Percentiles rank a stretch among this genome's conserved stretches.
phyloP scores from a whole-genome alignment of 2,113 vertebrate species.

The Albula goreensis region DNA sequence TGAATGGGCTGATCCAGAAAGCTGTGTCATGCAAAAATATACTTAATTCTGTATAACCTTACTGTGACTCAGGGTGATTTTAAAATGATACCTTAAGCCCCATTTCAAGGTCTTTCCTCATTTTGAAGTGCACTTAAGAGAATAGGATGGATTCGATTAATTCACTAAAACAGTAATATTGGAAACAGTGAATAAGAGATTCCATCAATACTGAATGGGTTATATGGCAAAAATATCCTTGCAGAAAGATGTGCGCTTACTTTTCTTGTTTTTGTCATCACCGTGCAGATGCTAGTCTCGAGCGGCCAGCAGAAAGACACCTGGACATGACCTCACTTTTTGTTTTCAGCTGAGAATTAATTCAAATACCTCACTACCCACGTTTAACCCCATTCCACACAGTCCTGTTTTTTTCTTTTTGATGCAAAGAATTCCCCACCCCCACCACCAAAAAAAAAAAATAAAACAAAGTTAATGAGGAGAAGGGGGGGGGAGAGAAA shows the following conservation, averaged over 20 bases:
- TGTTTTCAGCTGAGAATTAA: slow-evolving; percentile 61
- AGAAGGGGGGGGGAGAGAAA: neutral
- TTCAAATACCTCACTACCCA: slow-evolving; percentile 52
- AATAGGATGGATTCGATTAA: neutral
- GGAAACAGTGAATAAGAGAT: neutral
- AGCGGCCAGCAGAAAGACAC: slow-evolving; percentile 46
- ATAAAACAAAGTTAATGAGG: neutral
- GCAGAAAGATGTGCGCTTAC: neutral
- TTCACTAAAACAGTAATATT: neutral
- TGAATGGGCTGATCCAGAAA: neutral
- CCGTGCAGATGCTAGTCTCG: neutral
- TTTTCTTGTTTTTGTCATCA: neutral
- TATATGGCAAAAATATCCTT: neutral
- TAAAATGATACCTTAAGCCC: neutral
- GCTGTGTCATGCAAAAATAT: neutral
- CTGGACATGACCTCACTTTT: slow-evolving; percentile 71
- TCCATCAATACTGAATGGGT: neutral
- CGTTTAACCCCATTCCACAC: neutral
- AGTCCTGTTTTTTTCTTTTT: neutral
- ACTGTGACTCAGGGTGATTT: neutral
- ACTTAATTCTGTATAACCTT: neutral
- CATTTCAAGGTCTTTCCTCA: neutral
- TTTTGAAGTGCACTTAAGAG: neutral
- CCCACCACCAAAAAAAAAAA: neutral
- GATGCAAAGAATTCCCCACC: neutral